Conservation (phyloP, 1,140 invertebrate genomes). For the Trypoxylus dichotomus region DNA sequence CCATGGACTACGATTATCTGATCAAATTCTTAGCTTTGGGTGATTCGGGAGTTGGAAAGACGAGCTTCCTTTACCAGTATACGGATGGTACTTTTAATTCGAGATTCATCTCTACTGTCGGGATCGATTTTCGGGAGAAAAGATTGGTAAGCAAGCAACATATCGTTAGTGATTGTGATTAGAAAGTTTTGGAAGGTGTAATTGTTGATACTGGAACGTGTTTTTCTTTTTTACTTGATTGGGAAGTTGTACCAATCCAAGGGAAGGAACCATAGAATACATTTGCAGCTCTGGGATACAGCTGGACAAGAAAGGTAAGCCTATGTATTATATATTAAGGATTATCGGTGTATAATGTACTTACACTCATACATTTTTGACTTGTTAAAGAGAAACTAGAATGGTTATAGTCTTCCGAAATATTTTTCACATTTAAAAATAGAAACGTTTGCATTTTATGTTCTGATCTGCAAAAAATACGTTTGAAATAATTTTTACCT, state of each 20-base stretch:
- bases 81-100: constrained; percentile 90
- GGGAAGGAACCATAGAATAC: constrained; percentile 81
- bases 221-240: not conserved
- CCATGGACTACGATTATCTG: constrained; percentile 94
- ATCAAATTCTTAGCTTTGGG: constrained; percentile 95
- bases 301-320: constrained; percentile 86
- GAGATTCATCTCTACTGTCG: constrained; percentile 95
- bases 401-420: not conserved
- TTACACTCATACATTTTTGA: not conserved
- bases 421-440: too few relatives aligned
- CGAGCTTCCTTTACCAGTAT: constrained; percentile 92
- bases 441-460: too few relatives aligned
- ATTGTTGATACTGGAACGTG: not conserved
- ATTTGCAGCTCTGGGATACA: constrained; percentile 95
- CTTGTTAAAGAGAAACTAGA: not conserved
- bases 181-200: not conserved
- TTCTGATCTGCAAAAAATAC: too few relatives aligned
- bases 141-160: constrained; percentile 71
- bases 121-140: constrained; percentile 97
- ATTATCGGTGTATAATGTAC: not conserved
- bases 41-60: constrained; percentile 92
- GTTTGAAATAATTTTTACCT: too few relatives aligned
- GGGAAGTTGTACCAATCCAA: constrained; percentile 74
- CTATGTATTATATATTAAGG: not conserved
- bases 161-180: not conserved